These are phyloP conservation scores for Vidua chalybeata DNA, from an alignment of 2,113 vertebrate species.

Conservation along the genomic window DNA sequence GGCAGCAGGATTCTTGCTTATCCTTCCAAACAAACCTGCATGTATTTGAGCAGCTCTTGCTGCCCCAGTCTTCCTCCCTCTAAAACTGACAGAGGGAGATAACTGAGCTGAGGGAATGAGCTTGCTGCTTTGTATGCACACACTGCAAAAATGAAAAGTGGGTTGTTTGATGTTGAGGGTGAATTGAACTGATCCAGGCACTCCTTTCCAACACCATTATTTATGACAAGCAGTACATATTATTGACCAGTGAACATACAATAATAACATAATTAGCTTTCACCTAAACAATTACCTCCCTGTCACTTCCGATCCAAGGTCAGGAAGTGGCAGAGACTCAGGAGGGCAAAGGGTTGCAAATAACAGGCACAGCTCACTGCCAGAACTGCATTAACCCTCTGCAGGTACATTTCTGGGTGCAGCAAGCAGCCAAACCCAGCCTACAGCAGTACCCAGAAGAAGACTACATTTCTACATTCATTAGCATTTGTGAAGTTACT, in stretches of 20 bases:
- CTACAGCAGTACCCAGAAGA: background rate
- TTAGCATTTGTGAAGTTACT: background rate
- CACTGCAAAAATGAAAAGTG: background rate
- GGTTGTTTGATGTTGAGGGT: background rate
- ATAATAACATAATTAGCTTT: slow-evolving; percentile 3
- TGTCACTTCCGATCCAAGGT: background rate
- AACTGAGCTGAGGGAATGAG: background rate
- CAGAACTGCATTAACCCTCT: background rate
- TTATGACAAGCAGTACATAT: background rate
- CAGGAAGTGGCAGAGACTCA: slow-evolving; percentile 20
- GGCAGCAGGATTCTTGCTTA: background rate
- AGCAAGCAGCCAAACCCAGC: background rate
- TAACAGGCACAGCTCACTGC: background rate
- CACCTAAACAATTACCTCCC: slow-evolving; percentile 18
- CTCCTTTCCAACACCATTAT: background rate
- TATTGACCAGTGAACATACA: background rate
- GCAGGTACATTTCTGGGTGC: background rate
- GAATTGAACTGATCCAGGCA: background rate
- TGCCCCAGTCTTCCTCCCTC: background rate
- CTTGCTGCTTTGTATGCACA: background rate
- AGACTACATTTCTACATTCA: background rate
- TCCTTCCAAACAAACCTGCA: background rate
- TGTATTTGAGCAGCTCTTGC: background rate
- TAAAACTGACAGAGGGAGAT: background rate
- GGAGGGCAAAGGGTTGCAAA: background rate